Base-by-base conservation (phyloP, 1,140 invertebrate species). In the Oncopodura yosiiana region DNA sequence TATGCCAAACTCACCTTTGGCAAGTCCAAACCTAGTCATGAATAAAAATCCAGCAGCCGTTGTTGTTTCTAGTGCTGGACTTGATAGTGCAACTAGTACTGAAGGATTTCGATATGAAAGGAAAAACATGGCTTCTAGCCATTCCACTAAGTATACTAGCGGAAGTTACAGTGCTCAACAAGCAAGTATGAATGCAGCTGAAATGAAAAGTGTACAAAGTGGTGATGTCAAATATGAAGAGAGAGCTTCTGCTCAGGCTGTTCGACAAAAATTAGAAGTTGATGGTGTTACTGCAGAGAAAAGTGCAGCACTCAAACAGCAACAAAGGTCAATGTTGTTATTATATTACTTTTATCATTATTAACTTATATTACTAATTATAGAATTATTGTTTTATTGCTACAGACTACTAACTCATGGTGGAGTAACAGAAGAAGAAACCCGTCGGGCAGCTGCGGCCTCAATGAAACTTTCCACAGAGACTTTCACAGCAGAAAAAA, bases 391-490 rank as follows among this genome's bases (percentile, higher is more conserved):
- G 21, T 8, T 42, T 36, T 9, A 26, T 32, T 53, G 5, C 11
- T 32, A 5, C 19, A 75, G 83, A 63, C 84, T 84, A 16, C 67
- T 91, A 46, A 86, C 85, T 68, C 78, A 86, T 32, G 84, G 84
- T 39, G 87, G 90, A 68, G 73, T 89, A 16, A 81, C 81, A 21
- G 83, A 87, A 65, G 83, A 90, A 67, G 86, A 90, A 68, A 82
- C 78, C 54, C 84, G 85, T 66, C 86, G 84, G 69, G 80, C 84
- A 34, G 74, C 72, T 16, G 80, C 82, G 3, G 75, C 82, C 12
- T 82, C 81, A 58, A 82, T 88, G 72, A 86, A 86, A 68, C 71
- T 92, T 19, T 83, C 87, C 39, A 88, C 85, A 37, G 86, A 89
- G 60, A 82, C 80, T 12, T 90, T 87, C 69, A 87, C 81, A 53